Conservation (phyloP, 2,888 invertebrate genomes). For the Sesia bembeciformis region DNA sequence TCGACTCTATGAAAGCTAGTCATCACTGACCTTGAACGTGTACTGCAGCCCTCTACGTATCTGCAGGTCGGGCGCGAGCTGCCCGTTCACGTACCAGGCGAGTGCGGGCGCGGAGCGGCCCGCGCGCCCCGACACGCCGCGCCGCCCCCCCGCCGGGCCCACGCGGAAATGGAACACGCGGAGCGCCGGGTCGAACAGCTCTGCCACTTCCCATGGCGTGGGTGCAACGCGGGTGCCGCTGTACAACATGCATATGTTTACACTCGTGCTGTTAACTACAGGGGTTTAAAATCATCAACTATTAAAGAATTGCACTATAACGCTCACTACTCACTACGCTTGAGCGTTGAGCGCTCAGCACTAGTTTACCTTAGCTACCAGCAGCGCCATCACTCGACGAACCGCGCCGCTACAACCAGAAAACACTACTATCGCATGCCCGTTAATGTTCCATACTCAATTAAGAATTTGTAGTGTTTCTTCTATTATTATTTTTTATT, state of each 20-base stretch:
- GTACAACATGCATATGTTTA: background rate
- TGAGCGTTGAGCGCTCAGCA: too few species aligned
- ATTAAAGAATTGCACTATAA: too few species aligned
- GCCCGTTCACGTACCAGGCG: conserved; percentile 95
- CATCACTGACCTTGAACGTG: conserved; percentile 78
- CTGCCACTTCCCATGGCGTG: conserved; percentile 75
- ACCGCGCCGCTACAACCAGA: too few species aligned
- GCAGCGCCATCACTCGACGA: too few species aligned
- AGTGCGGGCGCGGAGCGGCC: conserved; percentile 80
- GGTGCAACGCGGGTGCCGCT: conserved; percentile 15
- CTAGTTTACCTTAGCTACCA: too few species aligned
- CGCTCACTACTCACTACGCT: too few species aligned
- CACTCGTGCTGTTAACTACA: too few species aligned
- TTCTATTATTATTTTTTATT: too few species aligned
- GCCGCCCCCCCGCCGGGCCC: conserved; percentile 87
- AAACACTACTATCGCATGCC: too few species aligned
- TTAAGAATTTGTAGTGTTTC: too few species aligned
- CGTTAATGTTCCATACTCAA: too few species aligned
- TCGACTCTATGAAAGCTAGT: background rate
- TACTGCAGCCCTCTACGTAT: conserved; percentile 89
- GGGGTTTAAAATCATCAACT: too few species aligned
- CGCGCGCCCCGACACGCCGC: conserved; percentile 81
- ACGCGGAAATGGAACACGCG: conserved; percentile 87
- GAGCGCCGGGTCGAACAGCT: conserved; percentile 76
- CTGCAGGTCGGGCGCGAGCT: conserved; percentile 90